These are phyloP conservation scores for Euura lappo DNA, from an alignment of 1,140 invertebrate species.

Conservation along the genomic window DNA sequence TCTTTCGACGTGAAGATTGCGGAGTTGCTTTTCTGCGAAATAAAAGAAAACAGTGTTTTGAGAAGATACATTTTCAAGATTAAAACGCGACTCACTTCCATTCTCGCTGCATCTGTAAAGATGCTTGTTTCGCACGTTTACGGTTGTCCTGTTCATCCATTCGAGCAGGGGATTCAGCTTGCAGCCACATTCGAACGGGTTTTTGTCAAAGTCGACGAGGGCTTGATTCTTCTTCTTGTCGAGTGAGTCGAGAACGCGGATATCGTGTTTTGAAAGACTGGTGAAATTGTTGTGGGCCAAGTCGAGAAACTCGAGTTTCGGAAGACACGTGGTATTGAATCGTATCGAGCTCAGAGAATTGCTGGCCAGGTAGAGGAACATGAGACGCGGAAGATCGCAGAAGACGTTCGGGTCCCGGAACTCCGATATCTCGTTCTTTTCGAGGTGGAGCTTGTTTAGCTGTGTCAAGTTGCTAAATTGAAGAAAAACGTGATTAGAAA, in stretches of 20 bases:
- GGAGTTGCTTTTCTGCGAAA: constrained; percentile 46
- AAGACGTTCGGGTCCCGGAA: constrained; percentile 73
- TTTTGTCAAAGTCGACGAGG: constrained; percentile 70
- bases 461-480: constrained; percentile 65
- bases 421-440: constrained; percentile 78
- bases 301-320: constrained; percentile 72
- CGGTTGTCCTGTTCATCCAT: constrained; percentile 71
- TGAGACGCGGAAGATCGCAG: constrained; percentile 71
- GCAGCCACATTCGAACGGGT: constrained; percentile 74
- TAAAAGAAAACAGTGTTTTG: constrained; percentile 35
- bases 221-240: constrained; percentile 63
- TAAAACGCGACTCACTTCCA: constrained; percentile 27
- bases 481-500: constrained; percentile 21
- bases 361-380: constrained; percentile 74
- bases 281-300: constrained; percentile 74
- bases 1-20: constrained; percentile 40
- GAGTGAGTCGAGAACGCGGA: constrained; percentile 66
- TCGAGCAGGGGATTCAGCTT: constrained; percentile 66
- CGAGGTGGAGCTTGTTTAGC: constrained; percentile 76
- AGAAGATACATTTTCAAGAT: constrained; percentile 31
- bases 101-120: constrained; percentile 58
- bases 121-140: constrained; percentile 66
- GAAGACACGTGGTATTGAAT: constrained; percentile 73
- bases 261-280: constrained; percentile 64
- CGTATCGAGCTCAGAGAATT: constrained; percentile 69